Base-by-base conservation (phyloP, 64 coral and sea anemone genomes). In the Dendrophyllia cribrosa region DNA sequence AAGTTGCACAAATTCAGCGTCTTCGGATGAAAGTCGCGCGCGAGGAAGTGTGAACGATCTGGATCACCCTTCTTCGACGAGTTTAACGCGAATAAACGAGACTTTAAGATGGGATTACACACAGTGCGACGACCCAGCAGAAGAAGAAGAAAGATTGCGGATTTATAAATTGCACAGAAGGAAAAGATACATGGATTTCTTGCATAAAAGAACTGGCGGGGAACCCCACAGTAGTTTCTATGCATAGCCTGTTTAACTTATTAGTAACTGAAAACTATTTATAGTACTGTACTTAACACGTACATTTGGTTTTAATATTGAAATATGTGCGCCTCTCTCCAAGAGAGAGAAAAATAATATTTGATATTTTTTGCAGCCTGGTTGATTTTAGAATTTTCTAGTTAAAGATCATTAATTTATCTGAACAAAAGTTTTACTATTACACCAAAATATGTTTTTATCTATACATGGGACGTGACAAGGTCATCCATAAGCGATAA, bases 141-240 rank as follows among this genome's bases (percentile, higher is more conserved):
- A 84, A 63, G 80, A 84, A 68, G 80, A 84, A n/a, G 80, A 84
- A 51, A 68, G 80, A 23, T 84, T 84, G 50, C 65, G 62, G 21
- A 67, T 84, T 68, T 84, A 84, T 63, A 84, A 84, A 68, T 84
- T 84, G 50, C 80, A 84, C 17, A 66, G 80, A 51, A 68, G 80
- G 5, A 84, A 84, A 23, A 49, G 80, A 67, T 84, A 84, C 80
- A 49, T 84, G 62, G 61, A 84, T 48, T 84, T 84, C n/a, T 68
- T 84, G 44, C 80, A 84, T 10, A 84, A 46, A 23, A 66, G 61
- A 45, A 84, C 44, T 11, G 80, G 80, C 26, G 61, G 80, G 5
- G 80, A 84, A 83, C 25, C 16, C 3, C 79, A 83, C 50, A 84
- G 61, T 14, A 67, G 80, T 48, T 84, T 84, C 19, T 84, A 67